These are phyloP conservation scores for Neotoma lepida DNA, from an alignment of 2,113 vertebrate species.

Conservation along the genomic window DNA sequence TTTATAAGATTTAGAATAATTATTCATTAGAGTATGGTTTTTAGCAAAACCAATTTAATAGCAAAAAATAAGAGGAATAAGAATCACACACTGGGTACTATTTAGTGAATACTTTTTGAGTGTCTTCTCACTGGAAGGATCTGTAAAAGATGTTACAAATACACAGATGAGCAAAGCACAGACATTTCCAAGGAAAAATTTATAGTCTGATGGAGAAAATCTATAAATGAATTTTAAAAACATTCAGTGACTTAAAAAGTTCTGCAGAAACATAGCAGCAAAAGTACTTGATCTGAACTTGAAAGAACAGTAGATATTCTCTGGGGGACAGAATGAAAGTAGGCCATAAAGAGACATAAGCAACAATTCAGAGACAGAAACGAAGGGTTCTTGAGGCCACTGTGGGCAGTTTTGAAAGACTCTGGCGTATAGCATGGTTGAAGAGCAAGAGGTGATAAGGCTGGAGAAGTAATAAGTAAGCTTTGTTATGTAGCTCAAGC, in stretches of 20 bases:
- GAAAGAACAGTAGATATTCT: neutral
- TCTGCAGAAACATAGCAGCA: neutral
- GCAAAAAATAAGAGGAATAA: neutral
- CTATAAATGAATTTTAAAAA: neutral
- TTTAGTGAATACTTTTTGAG: neutral
- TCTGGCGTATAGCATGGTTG: neutral
- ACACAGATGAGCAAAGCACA: neutral
- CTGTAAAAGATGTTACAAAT: conserved; percentile 7
- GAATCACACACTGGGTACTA: neutral
- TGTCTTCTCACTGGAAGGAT: neutral
- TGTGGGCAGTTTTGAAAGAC: neutral
- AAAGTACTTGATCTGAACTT: conserved; percentile 10
- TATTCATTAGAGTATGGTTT: neutral
- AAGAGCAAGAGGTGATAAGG: neutral
- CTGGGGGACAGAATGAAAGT: neutral
- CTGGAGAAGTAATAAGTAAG: neutral
- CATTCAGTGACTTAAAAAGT: neutral
- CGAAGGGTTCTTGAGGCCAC: neutral
- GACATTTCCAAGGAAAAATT: neutral
- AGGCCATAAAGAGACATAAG: neutral
- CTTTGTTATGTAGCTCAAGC: neutral
- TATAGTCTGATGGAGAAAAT: neutral
- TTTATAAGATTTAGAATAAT: neutral
- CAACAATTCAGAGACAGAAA: neutral
- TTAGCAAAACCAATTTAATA: conserved; percentile 21